phyloP scores from a whole-genome alignment of 2,113 vertebrate genomes.

The Odocoileus virginianus region DNA sequence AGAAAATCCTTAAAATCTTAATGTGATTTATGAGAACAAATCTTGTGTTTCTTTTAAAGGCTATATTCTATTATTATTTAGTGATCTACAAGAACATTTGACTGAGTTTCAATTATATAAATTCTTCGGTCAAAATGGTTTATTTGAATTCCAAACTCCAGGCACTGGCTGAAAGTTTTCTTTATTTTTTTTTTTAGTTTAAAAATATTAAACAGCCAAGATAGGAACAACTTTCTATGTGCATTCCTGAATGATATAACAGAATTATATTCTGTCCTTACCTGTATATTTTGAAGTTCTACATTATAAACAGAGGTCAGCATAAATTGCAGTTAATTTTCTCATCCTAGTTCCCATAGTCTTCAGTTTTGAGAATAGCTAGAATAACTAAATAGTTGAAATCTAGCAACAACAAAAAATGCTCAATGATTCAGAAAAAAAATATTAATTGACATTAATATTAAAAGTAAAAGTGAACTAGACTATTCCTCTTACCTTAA shows the following conservation, averaged over 20 bases:
- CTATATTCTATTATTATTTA: neutral
- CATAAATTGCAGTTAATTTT: neutral
- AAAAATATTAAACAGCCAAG: neutral
- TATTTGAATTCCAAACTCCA: neutral
- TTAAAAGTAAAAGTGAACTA: neutral
- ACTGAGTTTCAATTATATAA: neutral
- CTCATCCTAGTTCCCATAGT: neutral
- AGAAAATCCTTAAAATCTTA: neutral
- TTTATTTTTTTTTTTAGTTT: neutral
- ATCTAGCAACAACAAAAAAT: neutral
- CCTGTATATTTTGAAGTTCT: neutral
- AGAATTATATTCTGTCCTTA: neutral
- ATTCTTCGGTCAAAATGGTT: neutral
- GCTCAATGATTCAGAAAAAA: neutral
- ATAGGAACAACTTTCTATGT: neutral
- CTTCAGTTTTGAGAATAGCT: neutral
- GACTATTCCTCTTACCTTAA: neutral
- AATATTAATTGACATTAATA: neutral
- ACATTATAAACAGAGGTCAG: neutral
- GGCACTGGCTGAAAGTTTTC: neutral
- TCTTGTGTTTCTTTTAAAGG: neutral
- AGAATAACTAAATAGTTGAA: neutral
- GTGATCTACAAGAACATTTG: neutral
- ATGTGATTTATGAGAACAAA: neutral
- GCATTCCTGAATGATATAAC: neutral